Evolutionary conservation across 37 sponge, comb jelly and placozoan genomes (phyloP), one percentile per base, ranked within the genome.

Genomic region (Chondrilla cf. caribensis): DNA sequence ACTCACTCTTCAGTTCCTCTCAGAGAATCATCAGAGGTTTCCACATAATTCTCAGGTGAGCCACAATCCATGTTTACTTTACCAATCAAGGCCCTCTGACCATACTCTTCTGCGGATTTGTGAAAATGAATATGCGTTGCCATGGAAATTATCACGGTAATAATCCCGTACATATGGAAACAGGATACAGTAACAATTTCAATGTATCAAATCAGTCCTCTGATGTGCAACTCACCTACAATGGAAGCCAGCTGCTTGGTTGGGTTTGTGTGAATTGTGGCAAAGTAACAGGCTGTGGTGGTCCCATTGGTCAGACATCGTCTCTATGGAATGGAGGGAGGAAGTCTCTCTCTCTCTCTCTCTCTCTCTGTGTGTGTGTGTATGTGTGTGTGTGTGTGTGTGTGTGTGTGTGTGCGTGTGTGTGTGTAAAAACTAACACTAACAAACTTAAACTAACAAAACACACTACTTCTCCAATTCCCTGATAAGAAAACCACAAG

Each of bases 271-370:
- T 93, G 94, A 2, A 90, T 83, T 29, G 90, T 89, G 38, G 88
- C 86, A 66, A 84, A 84, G 81, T 93, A 93, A 83, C 85, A 81
- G 31, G 94, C 94, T 8, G 94, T 93, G 31, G 94, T 93, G 6
- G 94, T 93, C 0, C 94, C 94, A 79, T 87, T 62, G 2, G 22
- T n/a, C 2, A 93, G 86, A 15, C 80, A 80, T 0, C 88, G 88
- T 36, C 77, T 84, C 92, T 91, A 78, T 14, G 6, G 26, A n/a
- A 39, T 35, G 25, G 11, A 24, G 43, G 55, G 31, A 38, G 19
- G 26, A 21, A 84, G 25, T 47, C 9, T 47, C 9, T 47, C 9
- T 47, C 9, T 47, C 9, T 47, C 9, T 47, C 9, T 47, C 9
- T 47, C 9, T 47, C 6, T 47, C 9, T 47, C 9, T 47, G 64